phyloP scores from a whole-genome alignment of 2,888 invertebrate genomes.

The Drosophila pseudotalamancana region DNA sequence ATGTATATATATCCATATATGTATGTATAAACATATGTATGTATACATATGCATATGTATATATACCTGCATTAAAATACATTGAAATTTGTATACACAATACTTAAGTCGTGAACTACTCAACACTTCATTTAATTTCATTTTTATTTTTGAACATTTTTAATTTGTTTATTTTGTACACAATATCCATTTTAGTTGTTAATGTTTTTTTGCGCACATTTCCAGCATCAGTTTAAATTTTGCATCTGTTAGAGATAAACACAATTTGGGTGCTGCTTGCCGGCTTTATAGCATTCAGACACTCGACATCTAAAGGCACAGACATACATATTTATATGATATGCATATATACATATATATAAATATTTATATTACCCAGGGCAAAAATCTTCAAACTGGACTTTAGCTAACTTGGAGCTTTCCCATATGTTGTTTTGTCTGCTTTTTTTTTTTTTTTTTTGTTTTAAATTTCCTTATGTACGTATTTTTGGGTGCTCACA shows the following conservation, averaged over 20 bases:
- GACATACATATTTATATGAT: background rate
- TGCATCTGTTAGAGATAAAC: constrained; percentile 52
- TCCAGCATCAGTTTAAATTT: constrained; percentile 17
- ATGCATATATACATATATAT: background rate
- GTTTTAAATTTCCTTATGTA: no score
- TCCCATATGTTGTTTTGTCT: no score
- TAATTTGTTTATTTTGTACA: constrained; percentile 67
- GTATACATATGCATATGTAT: background rate
- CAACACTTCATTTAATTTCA: constrained; percentile 67
- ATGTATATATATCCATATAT: background rate
- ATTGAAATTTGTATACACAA: constrained; percentile 1
- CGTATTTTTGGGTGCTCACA: background rate
- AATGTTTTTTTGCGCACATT: constrained; percentile 31
- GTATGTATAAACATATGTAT: background rate
- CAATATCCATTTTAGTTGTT: constrained; percentile 39
- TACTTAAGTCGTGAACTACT: constrained; percentile 56
- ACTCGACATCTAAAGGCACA: constrained; percentile 9
- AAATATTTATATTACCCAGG: background rate
- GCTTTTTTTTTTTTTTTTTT: no score
- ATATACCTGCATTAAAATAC: background rate
- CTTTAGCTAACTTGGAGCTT: no score
- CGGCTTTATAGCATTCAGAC: constrained; percentile 22
- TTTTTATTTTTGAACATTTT: constrained; percentile 67
- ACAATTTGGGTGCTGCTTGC: constrained; percentile 21
- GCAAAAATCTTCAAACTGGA: no score